Base-by-base conservation (phyloP, 2,888 invertebrate genomes). In the Hypselothyrea guttata region DNA sequence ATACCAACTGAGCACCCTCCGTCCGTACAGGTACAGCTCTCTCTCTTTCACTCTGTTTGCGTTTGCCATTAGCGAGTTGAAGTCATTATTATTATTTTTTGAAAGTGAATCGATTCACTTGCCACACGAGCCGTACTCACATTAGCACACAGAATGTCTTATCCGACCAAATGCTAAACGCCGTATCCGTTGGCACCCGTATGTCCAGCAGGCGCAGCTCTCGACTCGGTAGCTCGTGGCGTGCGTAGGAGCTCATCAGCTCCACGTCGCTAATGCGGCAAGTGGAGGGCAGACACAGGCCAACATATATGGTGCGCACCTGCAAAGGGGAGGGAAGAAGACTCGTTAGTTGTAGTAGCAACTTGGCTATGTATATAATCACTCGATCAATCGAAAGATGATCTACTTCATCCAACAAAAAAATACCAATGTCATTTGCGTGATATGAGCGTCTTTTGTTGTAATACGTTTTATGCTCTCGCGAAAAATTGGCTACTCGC, bases 261-360 rank as follows among this genome's bases (percentile, higher is more conserved):
- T 90, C 89, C n/a, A 95, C 92, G 57, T 94, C 94, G 2, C 90
- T 87, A 4, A 92, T 92, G 4, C 91, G 90, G 86, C 96, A 96
- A 4, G 92, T 91, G 47, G 92, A 91, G 9, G 96, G 96, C 51
- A 96, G 90, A 85, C 96, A 96, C 9, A 95, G 89, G 0, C 96
- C 96, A 4, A 96, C 90, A 82, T 95, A 94, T 40, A 96, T 90
- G 2, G 93, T 92, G 84, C 94, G 93, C 31, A 92, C 92, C 95
- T 95, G 7, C 1, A 5, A 9, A 37, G n/a, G 7, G 5, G 41
- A 15, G n/a, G 33, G 2, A 37, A 33, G 7, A 18, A 44, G 35
- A 22, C 9, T 2, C 22, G 27, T 8, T 13, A 18, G 4, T 8
- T 13, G 2, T n/a, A 11, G 11, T 8, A 16, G n/a, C n/a, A n/a